Conservation (phyloP, 1,140 invertebrate genomes). For the Penaeus indicus region DNA sequence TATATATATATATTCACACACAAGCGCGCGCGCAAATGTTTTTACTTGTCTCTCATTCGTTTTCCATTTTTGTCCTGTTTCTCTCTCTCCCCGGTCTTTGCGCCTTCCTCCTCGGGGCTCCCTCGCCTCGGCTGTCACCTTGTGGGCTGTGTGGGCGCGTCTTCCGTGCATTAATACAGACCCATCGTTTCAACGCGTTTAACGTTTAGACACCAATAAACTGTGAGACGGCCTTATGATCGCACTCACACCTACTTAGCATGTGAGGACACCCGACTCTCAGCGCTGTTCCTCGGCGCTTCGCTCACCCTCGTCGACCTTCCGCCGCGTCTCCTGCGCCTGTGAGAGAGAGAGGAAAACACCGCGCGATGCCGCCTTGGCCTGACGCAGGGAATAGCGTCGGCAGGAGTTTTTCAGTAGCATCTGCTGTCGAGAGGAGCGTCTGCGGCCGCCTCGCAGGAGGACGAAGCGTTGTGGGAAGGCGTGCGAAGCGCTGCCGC, state of each 20-base stretch:
- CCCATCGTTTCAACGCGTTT: constrained; percentile 24
- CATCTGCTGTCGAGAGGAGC: too few species aligned
- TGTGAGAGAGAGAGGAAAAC: too few species aligned
- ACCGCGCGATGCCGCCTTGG: too few species aligned
- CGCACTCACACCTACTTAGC: constrained; percentile 35
- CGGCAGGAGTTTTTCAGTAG: too few species aligned
- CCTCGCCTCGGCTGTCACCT: neutral
- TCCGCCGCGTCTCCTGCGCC: too few species aligned
- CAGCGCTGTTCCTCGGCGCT: neutral
- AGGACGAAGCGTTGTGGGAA: constrained; percentile 22
- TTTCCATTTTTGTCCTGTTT: too few species aligned
- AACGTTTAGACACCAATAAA: constrained; percentile 31
- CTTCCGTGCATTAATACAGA: neutral
- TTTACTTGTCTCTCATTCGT: too few species aligned
- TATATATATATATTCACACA: too few species aligned
- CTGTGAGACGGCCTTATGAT: constrained; percentile 25
- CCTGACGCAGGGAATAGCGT: too few species aligned
- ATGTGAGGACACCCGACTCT: constrained; percentile 22
- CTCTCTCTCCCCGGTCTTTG: too few species aligned
- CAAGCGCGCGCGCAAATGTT: too few species aligned
- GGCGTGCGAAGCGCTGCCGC: neutral
- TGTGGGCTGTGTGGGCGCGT: neutral
- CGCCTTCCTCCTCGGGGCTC: neutral
- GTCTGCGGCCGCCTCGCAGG: neutral
- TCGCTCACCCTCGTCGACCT: neutral